A percentile compares a stretch with the other conserved stretches of the same genome.
Conservation (phyloP, 2,888 invertebrate genomes). For the Drosophila ustulata region DNA sequence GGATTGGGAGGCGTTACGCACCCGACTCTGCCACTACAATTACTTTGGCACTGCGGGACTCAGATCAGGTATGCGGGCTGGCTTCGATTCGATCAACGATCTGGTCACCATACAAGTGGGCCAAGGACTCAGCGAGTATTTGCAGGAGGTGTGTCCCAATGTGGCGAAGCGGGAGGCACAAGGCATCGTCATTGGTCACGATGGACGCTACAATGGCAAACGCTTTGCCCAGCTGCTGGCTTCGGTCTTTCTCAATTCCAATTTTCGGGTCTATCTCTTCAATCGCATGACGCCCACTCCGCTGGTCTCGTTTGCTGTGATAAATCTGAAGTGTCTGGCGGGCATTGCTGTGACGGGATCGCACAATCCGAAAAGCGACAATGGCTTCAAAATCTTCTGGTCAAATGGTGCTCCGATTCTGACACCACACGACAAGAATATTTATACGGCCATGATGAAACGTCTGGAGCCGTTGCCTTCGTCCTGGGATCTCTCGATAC, state of each 20-base stretch:
- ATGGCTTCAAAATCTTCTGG: conserved; percentile 99
- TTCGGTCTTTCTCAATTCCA: conserved; percentile 91
- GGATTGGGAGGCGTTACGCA: conserved; percentile 86
- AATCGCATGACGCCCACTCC: conserved; percentile 95
- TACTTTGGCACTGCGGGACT: conserved; percentile 97
- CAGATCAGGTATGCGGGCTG: conserved; percentile 96
- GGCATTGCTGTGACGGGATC: conserved; percentile 98
- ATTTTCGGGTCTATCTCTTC: conserved; percentile 93
- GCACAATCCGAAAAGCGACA: conserved; percentile 97
- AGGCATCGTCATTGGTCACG: conserved; percentile 95
- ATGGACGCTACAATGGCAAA: conserved; percentile 96
- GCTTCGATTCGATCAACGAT: conserved; percentile 97
- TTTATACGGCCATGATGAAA: conserved; percentile 91
- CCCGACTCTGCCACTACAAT: conserved; percentile 89
- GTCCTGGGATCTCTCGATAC: conserved; percentile 91
- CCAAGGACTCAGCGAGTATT: conserved; percentile 93
- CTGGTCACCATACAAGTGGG: conserved; percentile 97
- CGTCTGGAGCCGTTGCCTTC: conserved; percentile 91
- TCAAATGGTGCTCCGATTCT: conserved; percentile 97
- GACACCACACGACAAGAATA: conserved; percentile 94
- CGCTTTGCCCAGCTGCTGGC: conserved; percentile 93
- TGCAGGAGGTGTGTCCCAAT: conserved; percentile 87
- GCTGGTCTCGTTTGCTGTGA: conserved; percentile 94
- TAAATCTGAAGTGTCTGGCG: conserved; percentile 90
- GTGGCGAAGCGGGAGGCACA: conserved; percentile 86